A percentile compares a stretch with the other conserved stretches of the same genome.
These are phyloP conservation scores for Cyprinella venusta DNA, from an alignment of 2,797 vertebrate genomes.

Conservation along the genomic window DNA sequence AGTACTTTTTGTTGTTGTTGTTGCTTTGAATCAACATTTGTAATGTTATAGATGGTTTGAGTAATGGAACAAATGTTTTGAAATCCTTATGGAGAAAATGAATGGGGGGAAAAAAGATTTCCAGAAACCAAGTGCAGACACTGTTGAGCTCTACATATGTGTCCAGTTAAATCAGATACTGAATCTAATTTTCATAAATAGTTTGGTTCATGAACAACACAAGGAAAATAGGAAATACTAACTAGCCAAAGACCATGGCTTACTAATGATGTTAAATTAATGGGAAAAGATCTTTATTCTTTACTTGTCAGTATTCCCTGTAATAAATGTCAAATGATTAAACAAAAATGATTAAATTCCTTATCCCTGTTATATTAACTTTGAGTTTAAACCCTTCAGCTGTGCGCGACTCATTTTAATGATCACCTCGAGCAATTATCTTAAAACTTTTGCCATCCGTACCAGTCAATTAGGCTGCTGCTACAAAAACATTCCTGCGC, in stretches of 20 bases:
- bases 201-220: slow-evolving; percentile 2
- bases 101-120: not conserved
- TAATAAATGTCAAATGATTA: slow-evolving; percentile 64
- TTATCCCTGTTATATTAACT: slow-evolving; percentile 61
- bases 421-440: slow-evolving; percentile 65
- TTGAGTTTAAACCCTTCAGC: slow-evolving; percentile 58
- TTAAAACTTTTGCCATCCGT: slow-evolving; percentile 61
- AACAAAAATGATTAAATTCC: slow-evolving; percentile 57
- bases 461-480: slow-evolving; percentile 64
- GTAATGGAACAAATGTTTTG: not conserved
- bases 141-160: slow-evolving; percentile 9
- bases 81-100: not conserved
- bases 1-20: not conserved
- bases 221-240: slow-evolving; percentile 20
- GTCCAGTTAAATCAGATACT: slow-evolving; percentile 17
- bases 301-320: slow-evolving; percentile 55
- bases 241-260: slow-evolving; percentile 42
- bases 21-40: not conserved
- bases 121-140: not conserved
- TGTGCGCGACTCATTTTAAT: slow-evolving; percentile 63
- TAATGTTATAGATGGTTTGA: not conserved
- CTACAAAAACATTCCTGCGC: slow-evolving; percentile 56
- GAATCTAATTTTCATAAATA: slow-evolving; percentile 13
- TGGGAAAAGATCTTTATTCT: slow-evolving; percentile 49
- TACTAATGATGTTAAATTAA: slow-evolving; percentile 43